Percentiles rank a stretch among this genome's conserved stretches.
Conservation (phyloP, 2,113 vertebrate species). For the Ophiodon elongatus region DNA sequence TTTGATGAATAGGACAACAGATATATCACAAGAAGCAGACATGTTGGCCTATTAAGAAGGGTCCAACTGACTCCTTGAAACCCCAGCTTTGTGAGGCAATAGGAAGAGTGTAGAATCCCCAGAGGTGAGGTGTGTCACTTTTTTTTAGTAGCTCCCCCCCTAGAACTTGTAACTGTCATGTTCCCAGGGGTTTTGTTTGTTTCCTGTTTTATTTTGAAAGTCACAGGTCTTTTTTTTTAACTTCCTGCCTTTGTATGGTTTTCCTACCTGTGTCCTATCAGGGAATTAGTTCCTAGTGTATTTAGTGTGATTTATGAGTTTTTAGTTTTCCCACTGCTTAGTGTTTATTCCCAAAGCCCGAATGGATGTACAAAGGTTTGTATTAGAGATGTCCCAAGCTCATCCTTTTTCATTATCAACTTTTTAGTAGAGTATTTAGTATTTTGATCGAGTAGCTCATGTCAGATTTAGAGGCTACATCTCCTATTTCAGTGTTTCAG, state of each 20-base stretch:
- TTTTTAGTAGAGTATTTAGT: not conserved
- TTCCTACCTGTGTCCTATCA: too few relatives aligned
- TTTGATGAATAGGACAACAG: constrained; percentile 64
- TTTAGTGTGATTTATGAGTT: not conserved
- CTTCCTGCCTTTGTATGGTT: too few relatives aligned
- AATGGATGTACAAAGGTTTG: not conserved
- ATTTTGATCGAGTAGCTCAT: not conserved
- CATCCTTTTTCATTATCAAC: not conserved
- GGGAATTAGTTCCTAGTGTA: too few relatives aligned
- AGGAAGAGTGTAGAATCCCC: not conserved
- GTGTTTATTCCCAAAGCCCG: not conserved
- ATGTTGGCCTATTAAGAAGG: constrained; percentile 50
- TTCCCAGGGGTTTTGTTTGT: not conserved
- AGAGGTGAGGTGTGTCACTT: not conserved
- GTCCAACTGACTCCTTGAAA: constrained; percentile 4
- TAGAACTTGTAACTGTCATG: too few relatives aligned
- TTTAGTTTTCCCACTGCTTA: not conserved
- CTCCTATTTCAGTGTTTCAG: not conserved
- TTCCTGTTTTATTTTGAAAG: too few relatives aligned
- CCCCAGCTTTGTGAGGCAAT: not conserved
- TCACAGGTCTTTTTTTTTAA: too few relatives aligned
- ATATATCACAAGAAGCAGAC: constrained; percentile 55
- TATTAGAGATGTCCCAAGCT: not conserved
- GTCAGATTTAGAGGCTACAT: not conserved
- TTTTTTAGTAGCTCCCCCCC: not conserved